These are phyloP conservation scores for Branchipolynoe longqiensis DNA, from an alignment of 2,888 invertebrate species.

Conservation along the genomic window DNA sequence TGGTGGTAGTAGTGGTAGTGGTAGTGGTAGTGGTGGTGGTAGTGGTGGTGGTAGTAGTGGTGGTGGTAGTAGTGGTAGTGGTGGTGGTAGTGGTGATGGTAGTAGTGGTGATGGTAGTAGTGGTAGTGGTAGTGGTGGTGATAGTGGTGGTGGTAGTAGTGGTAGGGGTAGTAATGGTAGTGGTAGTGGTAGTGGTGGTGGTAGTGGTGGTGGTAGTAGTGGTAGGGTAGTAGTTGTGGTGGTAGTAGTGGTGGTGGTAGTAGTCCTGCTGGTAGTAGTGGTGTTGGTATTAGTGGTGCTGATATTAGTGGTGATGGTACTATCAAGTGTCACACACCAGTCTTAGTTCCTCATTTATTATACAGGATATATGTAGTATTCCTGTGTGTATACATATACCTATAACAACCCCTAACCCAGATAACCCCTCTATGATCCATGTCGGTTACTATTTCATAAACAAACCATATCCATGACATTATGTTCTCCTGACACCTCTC, in stretches of 20 bases:
- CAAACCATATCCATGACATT: too few species aligned
- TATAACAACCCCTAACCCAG: not conserved
- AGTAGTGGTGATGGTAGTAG: conserved; percentile 24
- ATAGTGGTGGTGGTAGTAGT: conserved; percentile 36
- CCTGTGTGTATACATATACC: not conserved
- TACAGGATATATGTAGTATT: too few species aligned
- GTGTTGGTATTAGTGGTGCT: too few species aligned
- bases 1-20: conserved; percentile 20
- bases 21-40: conserved; percentile 40
- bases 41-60: conserved; percentile 34
- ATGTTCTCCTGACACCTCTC: too few species aligned
- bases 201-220: conserved; percentile 20
- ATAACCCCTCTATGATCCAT: too few species aligned
- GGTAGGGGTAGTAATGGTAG: conserved; percentile 14
- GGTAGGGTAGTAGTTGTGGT: not conserved
- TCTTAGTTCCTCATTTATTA: too few species aligned
- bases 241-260: not conserved
- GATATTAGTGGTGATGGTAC: too few species aligned
- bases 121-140: conserved; percentile 40
- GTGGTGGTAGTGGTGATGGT: conserved; percentile 36
- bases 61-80: conserved; percentile 30
- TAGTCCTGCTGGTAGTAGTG: too few species aligned
- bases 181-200: conserved; percentile 38
- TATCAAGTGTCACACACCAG: too few species aligned
- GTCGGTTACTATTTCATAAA: too few species aligned